Conservation (phyloP, 1,140 invertebrate genomes). For the Cydia splendana region DNA sequence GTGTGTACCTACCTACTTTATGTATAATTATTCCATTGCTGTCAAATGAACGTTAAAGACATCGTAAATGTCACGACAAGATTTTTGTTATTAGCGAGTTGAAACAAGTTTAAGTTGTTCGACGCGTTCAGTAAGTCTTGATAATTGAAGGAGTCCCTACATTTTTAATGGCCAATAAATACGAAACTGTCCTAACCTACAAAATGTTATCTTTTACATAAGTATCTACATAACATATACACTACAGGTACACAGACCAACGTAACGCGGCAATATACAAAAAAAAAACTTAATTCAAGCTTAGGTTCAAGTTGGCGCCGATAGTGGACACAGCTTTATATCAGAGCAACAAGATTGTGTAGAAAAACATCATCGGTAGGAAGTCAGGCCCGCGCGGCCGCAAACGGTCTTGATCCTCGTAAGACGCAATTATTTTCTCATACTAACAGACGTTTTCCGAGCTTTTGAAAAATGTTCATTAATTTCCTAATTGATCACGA, state of each 20-base stretch:
- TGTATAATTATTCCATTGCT: background rate
- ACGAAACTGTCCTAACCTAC: constrained; percentile 32
- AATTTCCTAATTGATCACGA: too few species aligned
- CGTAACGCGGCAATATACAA: background rate
- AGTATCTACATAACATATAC: background rate
- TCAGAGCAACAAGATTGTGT: constrained; percentile 78
- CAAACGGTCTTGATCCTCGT: constrained; percentile 57
- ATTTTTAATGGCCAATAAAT: background rate
- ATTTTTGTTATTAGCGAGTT: background rate
- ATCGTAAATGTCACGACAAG: background rate
- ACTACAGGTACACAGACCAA: background rate
- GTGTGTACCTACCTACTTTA: too few species aligned
- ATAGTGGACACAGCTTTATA: constrained; percentile 63
- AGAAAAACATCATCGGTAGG: constrained; percentile 79
- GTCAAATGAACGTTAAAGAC: background rate
- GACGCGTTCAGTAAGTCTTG: background rate
- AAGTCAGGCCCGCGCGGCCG: constrained; percentile 67
- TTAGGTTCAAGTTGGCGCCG: constrained; percentile 31
- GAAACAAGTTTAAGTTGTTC: background rate
- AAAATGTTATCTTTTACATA: too few species aligned
- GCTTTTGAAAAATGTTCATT: background rate
- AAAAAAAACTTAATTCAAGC: constrained; percentile 24
- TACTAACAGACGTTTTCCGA: background rate
- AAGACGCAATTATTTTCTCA: constrained; percentile 36
- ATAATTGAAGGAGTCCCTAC: background rate